phyloP scores from a whole-genome alignment of 2,113 vertebrate genomes.

The Eulacestoma nigropectus region DNA sequence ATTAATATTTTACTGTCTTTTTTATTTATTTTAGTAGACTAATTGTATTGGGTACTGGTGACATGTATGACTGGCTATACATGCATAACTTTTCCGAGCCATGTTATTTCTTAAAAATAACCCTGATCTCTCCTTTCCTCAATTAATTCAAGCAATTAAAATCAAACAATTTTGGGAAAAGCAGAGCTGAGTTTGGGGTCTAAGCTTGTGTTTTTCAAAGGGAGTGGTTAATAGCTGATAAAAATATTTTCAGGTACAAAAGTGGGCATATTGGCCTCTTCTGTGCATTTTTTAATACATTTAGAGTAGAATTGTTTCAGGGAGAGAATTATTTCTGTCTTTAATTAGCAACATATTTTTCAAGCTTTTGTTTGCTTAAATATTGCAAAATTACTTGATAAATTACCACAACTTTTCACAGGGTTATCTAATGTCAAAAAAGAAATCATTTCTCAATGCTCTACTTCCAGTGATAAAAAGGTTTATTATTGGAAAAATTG shows the following conservation, averaged over 20 bases:
- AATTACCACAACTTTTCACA: not conserved
- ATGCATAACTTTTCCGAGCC: not conserved
- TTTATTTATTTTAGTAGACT: not conserved
- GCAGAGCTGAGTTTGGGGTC: not conserved
- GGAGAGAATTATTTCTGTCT: not conserved
- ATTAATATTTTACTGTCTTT: not conserved
- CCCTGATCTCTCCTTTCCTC: not conserved
- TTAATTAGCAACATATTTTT: not conserved
- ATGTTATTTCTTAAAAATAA: not conserved
- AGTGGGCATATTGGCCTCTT: rapidly evolving
- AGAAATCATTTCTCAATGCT: not conserved
- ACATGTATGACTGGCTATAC: not conserved
- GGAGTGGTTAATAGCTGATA: not conserved
- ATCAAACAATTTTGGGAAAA: not conserved
- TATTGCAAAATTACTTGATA: not conserved
- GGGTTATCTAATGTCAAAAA: not conserved
- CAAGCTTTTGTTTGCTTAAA: not conserved
- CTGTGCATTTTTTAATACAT: not conserved
- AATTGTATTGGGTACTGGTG: not conserved
- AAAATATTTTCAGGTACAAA: not conserved
- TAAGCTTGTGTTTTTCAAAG: not conserved
- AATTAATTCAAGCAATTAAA: not conserved
- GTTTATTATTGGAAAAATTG: not conserved
- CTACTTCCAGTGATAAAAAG: not conserved
- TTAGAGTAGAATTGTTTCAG: not conserved